Evolutionary conservation across 2,888 invertebrate genomes (phyloP).

Genomic region (Spilosoma lubricipeda): DNA sequence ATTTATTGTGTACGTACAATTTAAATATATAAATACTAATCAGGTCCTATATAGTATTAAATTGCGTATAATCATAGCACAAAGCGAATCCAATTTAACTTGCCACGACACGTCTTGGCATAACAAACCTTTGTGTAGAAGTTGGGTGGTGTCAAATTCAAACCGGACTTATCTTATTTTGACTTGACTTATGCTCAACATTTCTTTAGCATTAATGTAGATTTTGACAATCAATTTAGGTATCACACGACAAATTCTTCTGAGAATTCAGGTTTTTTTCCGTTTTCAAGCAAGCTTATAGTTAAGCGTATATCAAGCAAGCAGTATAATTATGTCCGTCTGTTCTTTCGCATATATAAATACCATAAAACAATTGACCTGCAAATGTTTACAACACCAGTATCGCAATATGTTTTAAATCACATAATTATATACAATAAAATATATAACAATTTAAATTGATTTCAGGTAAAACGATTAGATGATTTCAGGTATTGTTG

Average conservation of each 20-base stretch:
- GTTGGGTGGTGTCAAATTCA: neutral
- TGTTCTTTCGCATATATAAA: too few species aligned
- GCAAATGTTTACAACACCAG: neutral
- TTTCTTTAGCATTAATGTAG: too few species aligned
- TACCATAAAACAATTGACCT: neutral
- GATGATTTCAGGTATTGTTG: slow-evolving; percentile 24
- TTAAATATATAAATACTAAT: slow-evolving; percentile 13
- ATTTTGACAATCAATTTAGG: too few species aligned
- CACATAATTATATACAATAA: neutral
- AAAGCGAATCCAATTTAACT: slow-evolving; percentile 18
- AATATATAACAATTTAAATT: slow-evolving; percentile 29
- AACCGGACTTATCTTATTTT: neutral
- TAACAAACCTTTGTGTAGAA: neutral
- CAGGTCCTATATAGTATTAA: slow-evolving; percentile 22
- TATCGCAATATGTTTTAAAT: neutral
- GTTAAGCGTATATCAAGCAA: too few species aligned
- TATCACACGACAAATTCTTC: too few species aligned
- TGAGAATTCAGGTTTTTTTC: too few species aligned
- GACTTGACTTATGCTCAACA: too few species aligned
- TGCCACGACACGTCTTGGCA: neutral
- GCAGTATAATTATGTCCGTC: too few species aligned
- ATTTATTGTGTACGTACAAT: neutral
- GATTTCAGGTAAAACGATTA: slow-evolving; percentile 41
- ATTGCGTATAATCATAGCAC: slow-evolving; percentile 16
- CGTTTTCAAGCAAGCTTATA: too few species aligned